These are phyloP conservation scores for Calliopum simillimum DNA, from an alignment of 2,888 invertebrate species.

Conservation along the genomic window DNA sequence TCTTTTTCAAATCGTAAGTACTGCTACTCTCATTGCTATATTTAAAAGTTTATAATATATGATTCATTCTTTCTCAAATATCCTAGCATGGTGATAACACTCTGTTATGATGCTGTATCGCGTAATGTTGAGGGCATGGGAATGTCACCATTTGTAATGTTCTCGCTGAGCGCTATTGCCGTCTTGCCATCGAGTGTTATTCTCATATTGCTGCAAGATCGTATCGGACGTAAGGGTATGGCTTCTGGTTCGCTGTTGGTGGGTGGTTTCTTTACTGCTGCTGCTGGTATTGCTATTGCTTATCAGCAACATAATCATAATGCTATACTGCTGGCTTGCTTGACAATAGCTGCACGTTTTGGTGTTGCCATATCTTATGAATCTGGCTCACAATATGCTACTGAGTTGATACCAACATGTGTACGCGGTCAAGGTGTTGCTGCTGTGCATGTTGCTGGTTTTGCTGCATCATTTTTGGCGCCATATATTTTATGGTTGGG, in stretches of 20 bases:
- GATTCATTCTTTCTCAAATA: constrained; percentile 2
- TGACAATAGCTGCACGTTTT: constrained; percentile 71
- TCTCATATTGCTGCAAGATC: constrained; percentile 64
- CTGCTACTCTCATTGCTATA: background rate
- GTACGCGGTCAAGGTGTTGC: constrained; percentile 75
- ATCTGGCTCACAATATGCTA: constrained; percentile 75
- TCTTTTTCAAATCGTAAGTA: constrained; percentile 73
- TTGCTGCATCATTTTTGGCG: constrained; percentile 72
- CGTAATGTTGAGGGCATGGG: constrained; percentile 72
- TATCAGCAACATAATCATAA: constrained; percentile 66
- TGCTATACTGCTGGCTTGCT: constrained; percentile 66
- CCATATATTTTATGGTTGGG: constrained; percentile 71
- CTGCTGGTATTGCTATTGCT: constrained; percentile 69
- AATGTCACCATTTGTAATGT: constrained; percentile 71
- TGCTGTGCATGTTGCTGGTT: constrained; percentile 73
- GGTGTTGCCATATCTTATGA: constrained; percentile 74
- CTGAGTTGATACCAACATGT: constrained; percentile 74
- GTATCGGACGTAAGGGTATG: constrained; percentile 70
- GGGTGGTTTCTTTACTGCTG: constrained; percentile 70
- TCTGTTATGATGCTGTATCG: constrained; percentile 73
- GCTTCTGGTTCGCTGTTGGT: constrained; percentile 70
- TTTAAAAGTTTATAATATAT: background rate
- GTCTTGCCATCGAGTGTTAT: constrained; percentile 70
- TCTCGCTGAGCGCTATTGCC: constrained; percentile 70
- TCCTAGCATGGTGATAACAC: constrained; percentile 72